Evolutionary conservation across 2,888 invertebrate genomes (phyloP), one percentile per base, ranked within the genome.

Genomic region (Hirudinaria manillensis): DNA sequence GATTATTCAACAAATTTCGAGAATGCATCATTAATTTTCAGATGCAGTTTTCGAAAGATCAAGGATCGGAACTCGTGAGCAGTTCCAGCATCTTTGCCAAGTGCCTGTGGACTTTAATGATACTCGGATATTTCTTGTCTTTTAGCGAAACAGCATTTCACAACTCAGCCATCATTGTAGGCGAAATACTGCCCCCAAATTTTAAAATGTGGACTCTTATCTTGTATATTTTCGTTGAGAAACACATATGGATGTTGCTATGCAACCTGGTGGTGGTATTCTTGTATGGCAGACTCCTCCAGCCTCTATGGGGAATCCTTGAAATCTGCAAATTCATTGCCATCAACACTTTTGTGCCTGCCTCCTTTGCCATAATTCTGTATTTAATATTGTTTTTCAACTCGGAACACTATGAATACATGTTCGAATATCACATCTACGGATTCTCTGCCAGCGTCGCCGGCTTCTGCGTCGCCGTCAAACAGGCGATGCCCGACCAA

Each of bases 401-500:
- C 81, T 93, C 93, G 10, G 91, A 90, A 82, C 91, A 94, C 84
- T 90, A 93, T 0, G 91, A 92, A 78, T 89, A 93, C 81, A 87
- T 97, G 72, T 97, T 96, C 84, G 89, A 90, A 78, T 21, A 66
- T 71, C 93, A 94, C 83, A 94, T 97, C 78, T 94, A 96, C 83
- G 97, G 97, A 36, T 86, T 97, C 80, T 92, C 94, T 29, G 97
- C 94, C 0, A 95, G 94, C 85, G 90, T 95, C 70, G 88, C 88
- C 79, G 90, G 93, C 21, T 93, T 97, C 67, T 90, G 92, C 78
- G 96, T 97, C 3, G 94, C 95, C 74, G 95, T 96, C 16, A 93
- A 95, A 85, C 97, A 97, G 87, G 93, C 96, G 81, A 93, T 97
- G 94, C 96, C 97, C 45, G 96, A 97, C 88, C 92, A 95, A 86